These are phyloP conservation scores for Melanotus villosus DNA, from an alignment of 2,888 invertebrate genomes.

Conservation along the genomic window DNA sequence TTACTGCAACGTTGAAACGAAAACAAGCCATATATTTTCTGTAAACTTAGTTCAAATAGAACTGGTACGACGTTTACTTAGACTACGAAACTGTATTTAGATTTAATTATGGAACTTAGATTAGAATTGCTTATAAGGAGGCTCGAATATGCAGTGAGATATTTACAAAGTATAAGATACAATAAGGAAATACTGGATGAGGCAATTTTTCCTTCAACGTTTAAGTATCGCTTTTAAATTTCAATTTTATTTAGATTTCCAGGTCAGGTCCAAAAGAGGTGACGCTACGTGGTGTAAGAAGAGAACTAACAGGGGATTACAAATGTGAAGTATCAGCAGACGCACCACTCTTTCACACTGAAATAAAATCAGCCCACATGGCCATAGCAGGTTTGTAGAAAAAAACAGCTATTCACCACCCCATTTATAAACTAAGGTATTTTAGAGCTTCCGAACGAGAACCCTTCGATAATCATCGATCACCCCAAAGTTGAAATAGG, in stretches of 20 bases:
- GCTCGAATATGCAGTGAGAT: no score
- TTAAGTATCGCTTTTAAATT: no score
- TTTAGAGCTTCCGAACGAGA: slow-evolving; percentile 65
- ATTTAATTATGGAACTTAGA: no score
- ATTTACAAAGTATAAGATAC: no score
- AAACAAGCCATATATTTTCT: no score
- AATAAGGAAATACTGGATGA: no score
- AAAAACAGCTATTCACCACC: neutral
- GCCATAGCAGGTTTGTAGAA: slow-evolving; percentile 65
- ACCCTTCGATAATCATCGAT: slow-evolving; percentile 65
- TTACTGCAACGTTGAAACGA: no score
- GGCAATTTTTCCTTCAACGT: no score
- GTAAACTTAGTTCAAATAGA: no score
- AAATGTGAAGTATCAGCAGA: slow-evolving; percentile 69
- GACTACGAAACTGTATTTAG: no score
- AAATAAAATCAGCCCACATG: slow-evolving; percentile 65
- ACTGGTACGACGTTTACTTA: no score
- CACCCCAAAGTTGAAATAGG: slow-evolving; percentile 68
- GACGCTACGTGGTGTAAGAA: slow-evolving; percentile 63
- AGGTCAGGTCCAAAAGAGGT: slow-evolving; percentile 66
- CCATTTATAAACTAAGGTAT: slow-evolving; percentile 48
- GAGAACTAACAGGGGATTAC: slow-evolving; percentile 66
- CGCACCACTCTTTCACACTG: slow-evolving; percentile 67
- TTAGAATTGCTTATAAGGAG: no score
- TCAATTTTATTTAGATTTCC: slow-evolving; percentile 63